Evolutionary conservation across 1,140 invertebrate genomes (phyloP), one percentile per base, ranked within the genome.

Genomic region (Diploscapter pachys): DNA sequence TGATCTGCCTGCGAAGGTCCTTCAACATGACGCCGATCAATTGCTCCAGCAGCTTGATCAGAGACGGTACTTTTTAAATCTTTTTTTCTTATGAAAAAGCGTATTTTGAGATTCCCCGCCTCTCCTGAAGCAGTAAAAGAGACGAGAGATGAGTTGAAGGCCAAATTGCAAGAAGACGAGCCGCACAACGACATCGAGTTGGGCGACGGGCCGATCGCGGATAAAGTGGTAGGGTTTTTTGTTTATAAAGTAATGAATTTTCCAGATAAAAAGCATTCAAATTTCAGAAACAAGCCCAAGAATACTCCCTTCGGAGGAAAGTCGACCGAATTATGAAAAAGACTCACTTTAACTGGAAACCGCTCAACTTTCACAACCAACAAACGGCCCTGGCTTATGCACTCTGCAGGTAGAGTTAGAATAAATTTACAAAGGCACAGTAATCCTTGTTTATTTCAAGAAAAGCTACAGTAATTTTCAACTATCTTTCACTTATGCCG

Each of bases 261-360:
- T 31, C 1, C 31, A 31, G 31, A 1, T 31, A 31, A 31, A 31
- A 31, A 31, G 1, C n/a, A 31, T 31, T 0, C 0, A 31, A 31
- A 31, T 31, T 31, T 31, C 31, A 31, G 31, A 31, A 31, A 31
- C 31, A 70, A 70, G 68, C 68, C 6, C 68, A 70, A 9, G 49
- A 70, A 9, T 70, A 70, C 13, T 56, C 59, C n/a, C 11, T 70
- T 51, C 55, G 68, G 52, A 70, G 62, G n/a, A 59, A 70, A 51
- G 68, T 70, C 4, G 68, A 70, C 63, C 68, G 68, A n/a, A 70
- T 70, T 13, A 49, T 70, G 55, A 70, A 70, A 61, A 70, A 70
- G 31, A 50, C 55, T 5, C 59, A 70, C 53, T 70, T 70, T 52
- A 70, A 70, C 63, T 70, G 68, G 68, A 70, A 70, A 70, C 68